Conservation (phyloP, 2,113 vertebrate species). For the Pachycephala philippinensis region DNA sequence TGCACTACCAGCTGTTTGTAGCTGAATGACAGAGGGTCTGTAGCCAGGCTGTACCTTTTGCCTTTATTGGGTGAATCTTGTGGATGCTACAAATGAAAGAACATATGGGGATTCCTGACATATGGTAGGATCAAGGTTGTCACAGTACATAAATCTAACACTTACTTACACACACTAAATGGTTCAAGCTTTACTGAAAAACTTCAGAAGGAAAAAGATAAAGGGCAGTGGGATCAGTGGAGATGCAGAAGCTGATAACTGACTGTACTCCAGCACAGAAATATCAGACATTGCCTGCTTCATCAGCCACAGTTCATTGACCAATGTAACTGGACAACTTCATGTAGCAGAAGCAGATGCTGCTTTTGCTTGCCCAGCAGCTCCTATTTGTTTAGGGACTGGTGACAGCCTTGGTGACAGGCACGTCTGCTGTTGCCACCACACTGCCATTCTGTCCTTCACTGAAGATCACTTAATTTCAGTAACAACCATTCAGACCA, state of each 20-base stretch:
- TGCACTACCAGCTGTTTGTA: constrained; percentile 45
- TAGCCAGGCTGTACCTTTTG: background rate
- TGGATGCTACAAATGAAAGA: background rate
- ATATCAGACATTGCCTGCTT: background rate
- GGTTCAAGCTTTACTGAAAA: background rate
- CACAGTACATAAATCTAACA: background rate
- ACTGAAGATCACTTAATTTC: background rate
- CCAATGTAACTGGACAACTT: background rate
- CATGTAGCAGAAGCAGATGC: background rate
- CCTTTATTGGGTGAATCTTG: background rate
- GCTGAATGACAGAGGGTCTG: background rate
- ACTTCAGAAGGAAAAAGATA: background rate
- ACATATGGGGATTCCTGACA: background rate
- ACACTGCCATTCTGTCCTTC: background rate
- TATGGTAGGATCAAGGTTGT: background rate
- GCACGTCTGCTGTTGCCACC: background rate
- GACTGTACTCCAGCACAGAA: background rate
- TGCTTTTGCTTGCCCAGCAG: background rate
- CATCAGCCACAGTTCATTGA: background rate
- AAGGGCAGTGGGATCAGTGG: background rate
- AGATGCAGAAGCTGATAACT: background rate
- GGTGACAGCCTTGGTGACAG: background rate
- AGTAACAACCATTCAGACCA: background rate
- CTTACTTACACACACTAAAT: background rate
- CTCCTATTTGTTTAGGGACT: background rate